These are phyloP conservation scores for Vombatus ursinus DNA, from an alignment of 2,113 vertebrate genomes.

Conservation along the genomic window DNA sequence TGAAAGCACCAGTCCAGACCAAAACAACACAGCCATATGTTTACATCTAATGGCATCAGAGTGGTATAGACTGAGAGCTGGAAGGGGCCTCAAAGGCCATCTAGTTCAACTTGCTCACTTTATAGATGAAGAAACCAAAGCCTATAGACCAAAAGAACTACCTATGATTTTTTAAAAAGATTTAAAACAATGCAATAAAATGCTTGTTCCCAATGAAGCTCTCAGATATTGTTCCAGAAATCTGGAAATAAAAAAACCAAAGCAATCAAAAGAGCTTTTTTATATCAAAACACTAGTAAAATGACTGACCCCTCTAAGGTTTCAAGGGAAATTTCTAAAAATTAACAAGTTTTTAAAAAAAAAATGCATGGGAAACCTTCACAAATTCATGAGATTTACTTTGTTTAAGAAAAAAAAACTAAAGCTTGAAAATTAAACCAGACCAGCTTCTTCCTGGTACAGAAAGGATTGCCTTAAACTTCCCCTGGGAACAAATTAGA, in stretches of 20 bases:
- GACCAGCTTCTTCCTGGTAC: background rate
- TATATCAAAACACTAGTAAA: background rate
- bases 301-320: background rate
- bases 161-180: background rate
- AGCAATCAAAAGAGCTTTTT: background rate
- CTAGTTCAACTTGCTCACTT: background rate
- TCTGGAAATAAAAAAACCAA: background rate
- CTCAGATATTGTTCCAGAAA: background rate
- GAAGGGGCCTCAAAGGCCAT: background rate
- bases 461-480: background rate
- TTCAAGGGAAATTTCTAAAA: background rate
- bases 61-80: background rate
- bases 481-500: background rate
- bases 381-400: background rate
- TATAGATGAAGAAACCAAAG: background rate
- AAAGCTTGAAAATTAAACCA: constrained; percentile 31
- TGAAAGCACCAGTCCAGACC: background rate
- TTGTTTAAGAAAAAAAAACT: background rate
- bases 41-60: background rate
- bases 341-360: background rate
- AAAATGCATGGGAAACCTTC: constrained; percentile 13
- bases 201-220: background rate
- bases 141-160: background rate
- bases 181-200: background rate
- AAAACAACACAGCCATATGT: background rate